Evolutionary conservation across 2,888 invertebrate genomes (phyloP).

Genomic region (Ornithoptera priamus): DNA sequence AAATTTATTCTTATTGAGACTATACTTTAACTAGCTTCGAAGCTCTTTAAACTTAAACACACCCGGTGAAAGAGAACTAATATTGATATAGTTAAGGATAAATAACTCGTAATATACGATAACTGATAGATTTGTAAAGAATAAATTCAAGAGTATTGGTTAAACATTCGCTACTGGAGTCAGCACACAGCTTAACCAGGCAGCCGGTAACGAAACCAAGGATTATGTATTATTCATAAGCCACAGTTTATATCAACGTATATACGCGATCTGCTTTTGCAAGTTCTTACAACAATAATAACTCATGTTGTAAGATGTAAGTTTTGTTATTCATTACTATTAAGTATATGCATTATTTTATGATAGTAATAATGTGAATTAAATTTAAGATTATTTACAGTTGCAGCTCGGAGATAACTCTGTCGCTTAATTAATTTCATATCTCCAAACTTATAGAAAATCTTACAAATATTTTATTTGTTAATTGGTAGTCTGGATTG

Average conservation of each 20-base stretch:
- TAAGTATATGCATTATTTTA: slow-evolving; percentile 1
- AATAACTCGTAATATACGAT: too few species aligned
- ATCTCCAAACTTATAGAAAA: too few species aligned
- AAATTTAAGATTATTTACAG: neutral
- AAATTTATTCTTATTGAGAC: too few species aligned
- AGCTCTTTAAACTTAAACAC: too few species aligned
- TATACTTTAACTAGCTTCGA: too few species aligned
- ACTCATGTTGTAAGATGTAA: slow-evolving; percentile 30
- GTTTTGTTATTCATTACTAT: slow-evolving; percentile 5
- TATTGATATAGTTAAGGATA: too few species aligned
- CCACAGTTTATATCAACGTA: slow-evolving; percentile 39
- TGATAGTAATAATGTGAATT: neutral
- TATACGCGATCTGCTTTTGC: slow-evolving; percentile 41
- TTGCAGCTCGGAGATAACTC: too few species aligned
- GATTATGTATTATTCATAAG: slow-evolving; percentile 56
- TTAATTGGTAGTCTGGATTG: too few species aligned
- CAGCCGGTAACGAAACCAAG: slow-evolving; percentile 34
- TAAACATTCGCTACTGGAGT: slow-evolving; percentile 6
- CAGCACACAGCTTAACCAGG: slow-evolving; percentile 23
- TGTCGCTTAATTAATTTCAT: too few species aligned
- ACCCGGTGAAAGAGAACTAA: too few species aligned
- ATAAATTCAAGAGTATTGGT: neutral
- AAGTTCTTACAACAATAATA: slow-evolving; percentile 40
- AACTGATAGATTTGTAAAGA: too few species aligned
- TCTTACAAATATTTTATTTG: too few species aligned